These are phyloP conservation scores for Vidua chalybeata DNA, from an alignment of 2,113 vertebrate species.

Conservation along the genomic window DNA sequence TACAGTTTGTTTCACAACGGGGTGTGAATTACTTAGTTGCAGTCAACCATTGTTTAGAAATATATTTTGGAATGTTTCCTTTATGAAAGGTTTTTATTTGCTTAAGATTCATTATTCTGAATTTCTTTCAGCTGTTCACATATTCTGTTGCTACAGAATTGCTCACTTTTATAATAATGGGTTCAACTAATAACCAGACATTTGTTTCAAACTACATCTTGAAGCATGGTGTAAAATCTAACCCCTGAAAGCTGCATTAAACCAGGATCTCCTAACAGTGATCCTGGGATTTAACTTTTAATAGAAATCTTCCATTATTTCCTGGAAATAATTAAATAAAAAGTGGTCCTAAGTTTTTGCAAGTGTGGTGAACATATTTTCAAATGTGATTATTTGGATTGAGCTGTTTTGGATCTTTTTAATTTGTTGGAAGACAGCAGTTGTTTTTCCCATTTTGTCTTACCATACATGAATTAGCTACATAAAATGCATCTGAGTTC, in stretches of 20 bases:
- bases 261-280: background rate
- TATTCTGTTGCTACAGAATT: background rate
- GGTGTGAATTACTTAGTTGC: slow-evolving; percentile 61
- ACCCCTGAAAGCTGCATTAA: slow-evolving; percentile 15
- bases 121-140: slow-evolving; percentile 56
- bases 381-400: background rate
- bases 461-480: background rate
- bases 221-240: background rate
- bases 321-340: slow-evolving; percentile 51
- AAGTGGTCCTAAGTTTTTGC: slow-evolving; percentile 24
- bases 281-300: slow-evolving; percentile 20
- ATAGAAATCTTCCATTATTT: slow-evolving; percentile 34
- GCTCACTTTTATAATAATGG: slow-evolving; percentile 13
- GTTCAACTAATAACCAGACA: slow-evolving; percentile 15
- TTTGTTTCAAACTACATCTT: slow-evolving; percentile 4
- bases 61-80: slow-evolving; percentile 56
- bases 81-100: slow-evolving; percentile 57
- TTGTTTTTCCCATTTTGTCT: slow-evolving; percentile 20
- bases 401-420: background rate
- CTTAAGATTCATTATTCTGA: background rate
- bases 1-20: slow-evolving; percentile 47
- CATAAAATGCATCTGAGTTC: background rate
- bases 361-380: background rate
- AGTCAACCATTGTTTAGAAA: slow-evolving; percentile 65
- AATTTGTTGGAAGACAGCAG: background rate